Base-by-base conservation (phyloP, 2,113 vertebrate genomes). In the Thomomys bottae region DNA sequence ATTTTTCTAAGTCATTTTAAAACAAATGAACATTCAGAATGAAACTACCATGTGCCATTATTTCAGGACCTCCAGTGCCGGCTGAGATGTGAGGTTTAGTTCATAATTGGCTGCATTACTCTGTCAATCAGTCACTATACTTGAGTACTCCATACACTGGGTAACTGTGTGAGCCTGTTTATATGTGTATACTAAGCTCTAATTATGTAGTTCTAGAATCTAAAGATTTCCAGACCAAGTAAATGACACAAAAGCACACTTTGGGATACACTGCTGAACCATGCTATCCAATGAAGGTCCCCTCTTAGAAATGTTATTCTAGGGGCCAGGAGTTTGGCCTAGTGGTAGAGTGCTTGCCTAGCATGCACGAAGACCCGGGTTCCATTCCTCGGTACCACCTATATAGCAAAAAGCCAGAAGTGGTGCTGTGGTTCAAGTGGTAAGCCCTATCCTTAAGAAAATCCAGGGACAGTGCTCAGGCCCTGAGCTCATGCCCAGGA, bases 1-100 rank as follows among this genome's bases (percentile, higher is more conserved):
- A 49, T 82, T 75, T 34, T 67, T 75, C 67, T 34, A 66, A 34
- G 3, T 23, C 6, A 38, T 90, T 88, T 75, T 64, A 38, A 26
- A 54, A 42, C 7, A 83, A 71, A 92, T 15, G 30, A 26, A 68
- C 57, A 77, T 10, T 32, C 57, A 12, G 63, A 49, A 1, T 21
- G 18, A 20, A 96, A 80, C 34, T 71, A 70, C 84, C 64, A 81
- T 73, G 77, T 49, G 83, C 91, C 73, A 94, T 84, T 93, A n/a
- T 96, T 85, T 89, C 87, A 87, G 73, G 95, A 94, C 89, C 83
- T 93, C 84, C 91, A 93, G 89, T 90, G 83, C 84, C 93, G 96
- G 96, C 92, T 96, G 93, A 89, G 92, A 86, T 84, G 92, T 92
- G 17, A 91, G 38, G 8, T 54, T 57, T 28, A 10, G 32, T 64